These are phyloP conservation scores for Napeogenes sylphis DNA, from an alignment of 2,888 invertebrate genomes.

Conservation along the genomic window DNA sequence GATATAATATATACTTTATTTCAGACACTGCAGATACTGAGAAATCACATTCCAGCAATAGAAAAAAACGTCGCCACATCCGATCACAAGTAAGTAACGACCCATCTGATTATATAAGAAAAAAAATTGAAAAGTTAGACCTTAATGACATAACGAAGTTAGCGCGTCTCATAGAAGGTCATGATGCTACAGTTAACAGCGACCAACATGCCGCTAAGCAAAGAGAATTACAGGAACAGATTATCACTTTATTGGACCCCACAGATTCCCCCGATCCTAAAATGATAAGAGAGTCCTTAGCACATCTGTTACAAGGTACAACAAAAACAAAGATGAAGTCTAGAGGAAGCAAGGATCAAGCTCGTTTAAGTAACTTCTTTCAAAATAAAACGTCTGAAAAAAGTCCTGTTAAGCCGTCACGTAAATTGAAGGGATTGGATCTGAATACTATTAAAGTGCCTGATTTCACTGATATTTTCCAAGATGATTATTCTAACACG, in stretches of 20 bases:
- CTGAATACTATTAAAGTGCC: conserved; percentile 41
- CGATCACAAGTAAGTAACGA: conserved; percentile 69
- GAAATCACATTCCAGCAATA: conserved; percentile 63
- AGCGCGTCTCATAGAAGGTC: conserved; percentile 63
- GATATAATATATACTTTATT: conserved; percentile 6
- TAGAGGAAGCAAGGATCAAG: conserved; percentile 32
- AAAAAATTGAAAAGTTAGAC: conserved; percentile 62
- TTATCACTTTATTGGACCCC: conserved; percentile 58
- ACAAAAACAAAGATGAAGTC: conserved; percentile 43
- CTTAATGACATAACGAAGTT: conserved; percentile 63
- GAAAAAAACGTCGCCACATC: conserved; percentile 60
- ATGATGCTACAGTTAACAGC: conserved; percentile 44
- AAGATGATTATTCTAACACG: conserved; percentile 54
- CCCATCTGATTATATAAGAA: conserved; percentile 59
- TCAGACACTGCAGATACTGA: conserved; percentile 62
- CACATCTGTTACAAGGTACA: conserved; percentile 53
- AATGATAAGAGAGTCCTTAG: conserved; percentile 50
- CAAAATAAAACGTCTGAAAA: conserved; percentile 37
- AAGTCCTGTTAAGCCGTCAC: conserved; percentile 46
- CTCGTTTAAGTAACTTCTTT: conserved; percentile 50
- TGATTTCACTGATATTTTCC: conserved; percentile 46
- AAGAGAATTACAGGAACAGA: conserved; percentile 60
- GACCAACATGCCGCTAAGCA: conserved; percentile 47
- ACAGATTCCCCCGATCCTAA: conserved; percentile 60
- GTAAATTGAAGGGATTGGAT: conserved; percentile 60